A percentile compares a stretch with the other conserved stretches of the same genome.
Evolutionary conservation across 53 echinoderm and acorn worm species (phyloP).

Genomic region (Stichopus horrens): DNA sequence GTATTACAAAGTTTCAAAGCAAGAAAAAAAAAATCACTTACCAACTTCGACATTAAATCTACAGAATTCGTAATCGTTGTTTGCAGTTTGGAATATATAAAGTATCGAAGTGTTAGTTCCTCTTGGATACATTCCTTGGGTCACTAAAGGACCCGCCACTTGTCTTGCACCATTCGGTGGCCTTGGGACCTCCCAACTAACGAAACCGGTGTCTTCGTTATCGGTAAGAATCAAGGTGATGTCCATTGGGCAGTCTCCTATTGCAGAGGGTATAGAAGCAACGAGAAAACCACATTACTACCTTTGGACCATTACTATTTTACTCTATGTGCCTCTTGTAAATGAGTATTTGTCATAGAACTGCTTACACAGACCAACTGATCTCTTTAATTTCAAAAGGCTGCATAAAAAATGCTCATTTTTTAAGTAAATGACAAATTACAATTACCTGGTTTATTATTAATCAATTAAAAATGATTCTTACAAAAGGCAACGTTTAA

Average conservation of each 20-base stretch:
- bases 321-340: no score
- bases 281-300: no score
- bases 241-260: conserved; percentile 22
- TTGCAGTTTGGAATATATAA: conserved; percentile 17
- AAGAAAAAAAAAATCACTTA: neutral
- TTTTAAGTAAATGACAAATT: no score
- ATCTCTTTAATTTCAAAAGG: no score
- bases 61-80: conserved; percentile 6
- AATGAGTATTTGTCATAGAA: no score
- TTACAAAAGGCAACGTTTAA: no score
- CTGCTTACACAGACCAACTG: no score
- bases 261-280: no score
- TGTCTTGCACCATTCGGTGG: neutral
- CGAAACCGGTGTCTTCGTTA: conserved; percentile 2
- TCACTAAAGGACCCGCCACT: neutral
- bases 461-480: no score
- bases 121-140: conserved; percentile 9
- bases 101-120: conserved; percentile 30
- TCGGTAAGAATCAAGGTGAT: neutral
- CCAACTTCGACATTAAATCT: conserved; percentile 16
- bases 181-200: conserved; percentile 21
- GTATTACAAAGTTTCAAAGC: neutral
- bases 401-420: no score
- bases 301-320: no score
- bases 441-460: no score